Evolutionary conservation across 2,888 invertebrate genomes (phyloP), one percentile per base, ranked within the genome.

Genomic region (Aquatica leii): DNA sequence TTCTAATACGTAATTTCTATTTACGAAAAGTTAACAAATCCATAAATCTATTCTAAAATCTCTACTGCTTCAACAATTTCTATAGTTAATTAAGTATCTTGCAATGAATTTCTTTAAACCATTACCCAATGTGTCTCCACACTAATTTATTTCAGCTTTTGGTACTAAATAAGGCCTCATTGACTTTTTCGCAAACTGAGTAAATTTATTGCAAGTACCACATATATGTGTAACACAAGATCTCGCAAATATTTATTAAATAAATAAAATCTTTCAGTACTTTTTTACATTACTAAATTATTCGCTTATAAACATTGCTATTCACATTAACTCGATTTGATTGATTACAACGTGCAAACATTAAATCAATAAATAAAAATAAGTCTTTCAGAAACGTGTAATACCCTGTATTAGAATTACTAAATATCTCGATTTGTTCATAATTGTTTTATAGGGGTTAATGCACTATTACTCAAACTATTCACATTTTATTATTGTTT

Each of bases 21-120:
- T 50, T 58, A 59, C 63, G 17, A 55, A 63, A 57, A 48, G 34
- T 63, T 63, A 63, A 63, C 63, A 59, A 63, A 63, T 59, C 54
- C 40, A 59, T 54, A 54, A 59, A 37, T 50, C 63, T 59, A 59
- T 37, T 54, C 57, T 63, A 59, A 21, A 41, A 18, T 51, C 63
- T 63, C 59, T 49, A 60, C 60, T 54, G 37, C 37, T 24, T 54
- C 54, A 60, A 60, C 60, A 60, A 55, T 55, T 17, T 17, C 55
- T 54, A 60, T 40, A n/a, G 12, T 4, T 51, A 24, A 51, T 20
- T 34, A n/a, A 21, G 34, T 37, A 37, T 21, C 62, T 43, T 62
- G 62, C 62, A 53, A 62, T 53, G 56, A 20, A 57, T 51, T 52
- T 35, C 24, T n/a, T 50, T 6, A 15, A 17, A 35, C 9, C 50